Conservation (phyloP, 2,888 invertebrate species). For the Arge pagana region DNA sequence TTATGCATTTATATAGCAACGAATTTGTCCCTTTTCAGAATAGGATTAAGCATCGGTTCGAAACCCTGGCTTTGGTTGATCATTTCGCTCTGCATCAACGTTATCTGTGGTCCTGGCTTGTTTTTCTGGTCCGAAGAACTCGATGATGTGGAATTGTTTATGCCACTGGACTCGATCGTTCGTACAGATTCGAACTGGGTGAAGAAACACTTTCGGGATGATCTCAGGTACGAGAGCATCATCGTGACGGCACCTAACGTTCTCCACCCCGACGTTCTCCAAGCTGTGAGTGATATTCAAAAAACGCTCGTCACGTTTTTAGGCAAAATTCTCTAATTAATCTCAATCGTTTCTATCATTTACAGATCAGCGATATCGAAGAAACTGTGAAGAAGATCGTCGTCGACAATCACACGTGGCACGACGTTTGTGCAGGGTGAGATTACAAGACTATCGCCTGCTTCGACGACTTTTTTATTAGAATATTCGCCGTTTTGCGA, state of each 20-base stretch:
- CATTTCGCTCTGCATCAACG: constrained; percentile 41
- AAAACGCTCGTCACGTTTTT: no score
- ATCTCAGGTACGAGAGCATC: constrained; percentile 53
- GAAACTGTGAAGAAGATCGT: constrained; percentile 40
- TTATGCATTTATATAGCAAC: no score
- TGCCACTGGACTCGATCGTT: constrained; percentile 49
- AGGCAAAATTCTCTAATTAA: no score
- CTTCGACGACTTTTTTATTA: neutral
- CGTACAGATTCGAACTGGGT: constrained; percentile 51
- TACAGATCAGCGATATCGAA: constrained; percentile 49
- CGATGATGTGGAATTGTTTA: constrained; percentile 51
- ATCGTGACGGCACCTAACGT: constrained; percentile 55
- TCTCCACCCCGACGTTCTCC: constrained; percentile 50
- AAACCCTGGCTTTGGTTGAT: constrained; percentile 49
- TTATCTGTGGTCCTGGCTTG: constrained; percentile 47
- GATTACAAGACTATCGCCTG: constrained; percentile 4
- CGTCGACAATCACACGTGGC: constrained; percentile 48
- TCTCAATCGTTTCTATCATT: no score
- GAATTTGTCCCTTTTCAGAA: constrained; percentile 40
- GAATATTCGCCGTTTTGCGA: neutral
- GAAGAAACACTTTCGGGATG: constrained; percentile 50
- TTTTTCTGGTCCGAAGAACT: constrained; percentile 51
- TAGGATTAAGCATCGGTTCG: constrained; percentile 46
- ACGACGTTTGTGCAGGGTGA: constrained; percentile 55
- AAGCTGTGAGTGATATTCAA: constrained; percentile 47